Evolutionary conservation across 1,140 invertebrate species (phyloP), one percentile per base, ranked within the genome.

Genomic region (Phymastichus coffea): DNA sequence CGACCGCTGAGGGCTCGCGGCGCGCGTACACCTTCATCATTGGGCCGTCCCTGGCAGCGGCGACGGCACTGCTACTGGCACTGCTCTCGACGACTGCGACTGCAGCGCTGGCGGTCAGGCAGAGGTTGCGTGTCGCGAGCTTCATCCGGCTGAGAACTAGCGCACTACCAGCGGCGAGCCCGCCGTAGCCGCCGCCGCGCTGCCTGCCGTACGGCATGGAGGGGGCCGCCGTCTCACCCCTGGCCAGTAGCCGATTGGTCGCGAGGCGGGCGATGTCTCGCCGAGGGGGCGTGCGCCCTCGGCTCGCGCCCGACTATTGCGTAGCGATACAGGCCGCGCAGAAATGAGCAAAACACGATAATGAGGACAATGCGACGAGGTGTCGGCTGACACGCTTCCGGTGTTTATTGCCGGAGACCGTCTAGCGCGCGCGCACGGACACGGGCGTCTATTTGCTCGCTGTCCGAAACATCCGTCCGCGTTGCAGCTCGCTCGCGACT

Each of bases 231-330:
- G 57, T n/a, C 44, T 49, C 15, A 22, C 53, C 53, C 53, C 41
- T 4, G n/a, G 26, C 12, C 8, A n/a, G 8, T 7, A 35, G 12
- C 23, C 49, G 49, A 75, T 74, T 74, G 73, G 74, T 63, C 64
- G 68, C n/a, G 53, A 66, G 58, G 67, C 61, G 61, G 66, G 63
- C 49, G 63, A 46, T 48, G 19, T 52, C 35, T 22, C 20, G 8
- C 14, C 12, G 8, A 22, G 55, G 70, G 74, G 77, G 73, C 70
- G 75, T n/a, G n/a, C n/a, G n/a, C n/a, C n/a, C n/a, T n/a, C n/a
- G n/a, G 71, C 43, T 56, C 73, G 52, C 68, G 63, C 57, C 57
- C 51, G 41, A 40, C 66, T 52, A 51, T 17, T 46, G 56, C 47
- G 35, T 15, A 2, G 20, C 20, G 15, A 46, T 43, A n/a, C n/a